A percentile compares a stretch with the other conserved stretches of the same genome.
These are phyloP conservation scores for Octonoba sinensis DNA, from an alignment of 2,888 invertebrate genomes.

Conservation along the genomic window DNA sequence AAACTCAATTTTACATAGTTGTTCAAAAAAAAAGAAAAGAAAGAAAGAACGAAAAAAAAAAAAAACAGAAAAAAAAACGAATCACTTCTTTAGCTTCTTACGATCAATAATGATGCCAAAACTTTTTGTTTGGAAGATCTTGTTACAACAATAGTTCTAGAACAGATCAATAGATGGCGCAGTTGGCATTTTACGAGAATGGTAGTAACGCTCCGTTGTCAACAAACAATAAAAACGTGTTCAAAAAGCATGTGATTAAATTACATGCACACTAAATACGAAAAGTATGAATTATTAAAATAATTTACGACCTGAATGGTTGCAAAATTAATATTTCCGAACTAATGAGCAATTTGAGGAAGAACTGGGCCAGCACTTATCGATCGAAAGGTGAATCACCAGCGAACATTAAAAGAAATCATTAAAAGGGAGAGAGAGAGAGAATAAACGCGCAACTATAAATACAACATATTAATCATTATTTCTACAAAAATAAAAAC, in stretches of 20 bases:
- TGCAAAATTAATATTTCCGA: too few species aligned
- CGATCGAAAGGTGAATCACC: slow-evolving; percentile 9
- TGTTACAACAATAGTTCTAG: slow-evolving; percentile 20
- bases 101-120: too few species aligned
- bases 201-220: slow-evolving; percentile 28
- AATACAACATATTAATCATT: neutral
- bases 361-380: neutral
- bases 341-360: too few species aligned
- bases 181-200: slow-evolving; percentile 18
- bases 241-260: slow-evolving; percentile 13
- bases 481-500: neutral
- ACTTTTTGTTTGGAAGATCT: too few species aligned
- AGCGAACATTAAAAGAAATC: neutral
- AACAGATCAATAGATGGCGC: slow-evolving; percentile 37
- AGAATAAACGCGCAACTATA: neutral
- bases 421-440: too few species aligned
- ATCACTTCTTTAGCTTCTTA: too few species aligned
- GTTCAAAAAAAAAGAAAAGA: too few species aligned
- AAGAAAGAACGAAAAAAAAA: too few species aligned
- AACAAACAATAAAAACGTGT: slow-evolving; percentile 55
- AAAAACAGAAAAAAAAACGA: too few species aligned
- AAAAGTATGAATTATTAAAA: neutral
- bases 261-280: neutral
- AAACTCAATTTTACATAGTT: too few species aligned
- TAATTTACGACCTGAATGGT: slow-evolving; percentile 14